Percentiles rank a stretch among this genome's conserved stretches.
Evolutionary conservation across 2,113 vertebrate species (phyloP).

Genomic region (Nycticebus coucang): DNA sequence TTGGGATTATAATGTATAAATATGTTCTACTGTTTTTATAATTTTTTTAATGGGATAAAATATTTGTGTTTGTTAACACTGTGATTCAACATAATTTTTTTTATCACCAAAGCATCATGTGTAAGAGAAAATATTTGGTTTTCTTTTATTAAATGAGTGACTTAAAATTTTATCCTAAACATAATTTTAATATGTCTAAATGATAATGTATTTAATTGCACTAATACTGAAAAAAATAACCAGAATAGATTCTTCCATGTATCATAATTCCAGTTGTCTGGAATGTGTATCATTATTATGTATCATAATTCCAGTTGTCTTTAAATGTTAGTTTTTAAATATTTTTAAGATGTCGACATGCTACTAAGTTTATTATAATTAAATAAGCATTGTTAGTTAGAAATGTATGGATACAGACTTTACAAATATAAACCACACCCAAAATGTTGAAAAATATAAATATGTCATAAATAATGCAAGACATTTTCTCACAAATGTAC

Average conservation of each 20-base stretch:
- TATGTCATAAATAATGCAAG: background rate
- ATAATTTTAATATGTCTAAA: background rate
- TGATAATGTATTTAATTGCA: background rate
- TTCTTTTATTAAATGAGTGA: background rate
- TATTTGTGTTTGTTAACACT: background rate
- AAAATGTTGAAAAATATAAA: background rate
- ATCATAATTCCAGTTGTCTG: background rate
- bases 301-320: too few species aligned
- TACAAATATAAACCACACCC: background rate
- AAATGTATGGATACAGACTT: background rate
- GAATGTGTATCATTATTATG: too few species aligned
- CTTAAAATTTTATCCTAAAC: background rate
- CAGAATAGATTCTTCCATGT: background rate
- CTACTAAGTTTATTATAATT: background rate
- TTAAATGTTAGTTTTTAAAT: background rate
- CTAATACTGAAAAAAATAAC: background rate
- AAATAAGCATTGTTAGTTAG: background rate
- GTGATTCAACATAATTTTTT: background rate
- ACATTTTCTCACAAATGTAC: background rate
- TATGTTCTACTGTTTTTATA: background rate
- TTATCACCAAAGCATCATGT: background rate
- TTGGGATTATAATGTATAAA: background rate
- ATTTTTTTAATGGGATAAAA: slow-evolving; percentile 26
- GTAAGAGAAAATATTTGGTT: background rate
- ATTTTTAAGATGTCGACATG: background rate